Evolutionary conservation across 2,113 vertebrate species (phyloP).

Genomic region (Notiomystis cincta): DNA sequence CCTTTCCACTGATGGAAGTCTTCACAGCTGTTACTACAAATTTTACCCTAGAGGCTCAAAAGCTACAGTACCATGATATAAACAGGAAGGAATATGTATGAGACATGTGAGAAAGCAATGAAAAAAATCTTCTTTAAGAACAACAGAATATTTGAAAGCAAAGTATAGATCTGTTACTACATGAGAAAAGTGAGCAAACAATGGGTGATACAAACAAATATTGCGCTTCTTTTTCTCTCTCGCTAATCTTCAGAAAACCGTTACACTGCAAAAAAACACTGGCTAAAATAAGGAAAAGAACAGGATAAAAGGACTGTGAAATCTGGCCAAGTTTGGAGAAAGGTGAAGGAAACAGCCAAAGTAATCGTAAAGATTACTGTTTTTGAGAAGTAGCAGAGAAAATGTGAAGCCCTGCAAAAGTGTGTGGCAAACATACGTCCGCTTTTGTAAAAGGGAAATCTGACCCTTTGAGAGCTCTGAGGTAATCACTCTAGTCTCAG

Average conservation of each 20-base stretch:
- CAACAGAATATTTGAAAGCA: neutral
- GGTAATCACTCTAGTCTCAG: neutral
- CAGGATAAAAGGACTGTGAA: neutral
- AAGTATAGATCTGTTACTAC: neutral
- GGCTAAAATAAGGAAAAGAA: neutral
- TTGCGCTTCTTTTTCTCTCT: neutral
- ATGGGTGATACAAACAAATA: neutral
- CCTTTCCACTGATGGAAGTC: neutral
- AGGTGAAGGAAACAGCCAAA: neutral
- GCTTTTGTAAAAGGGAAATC: neutral
- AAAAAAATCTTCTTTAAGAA: neutral
- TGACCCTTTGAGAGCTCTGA: neutral
- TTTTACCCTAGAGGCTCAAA: neutral
- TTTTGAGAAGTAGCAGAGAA: neutral
- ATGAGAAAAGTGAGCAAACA: neutral
- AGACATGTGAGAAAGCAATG: neutral
- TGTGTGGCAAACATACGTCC: neutral
- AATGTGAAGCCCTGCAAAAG: neutral
- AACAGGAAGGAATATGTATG: neutral
- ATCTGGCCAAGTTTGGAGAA: neutral
- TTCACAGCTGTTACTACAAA: neutral
- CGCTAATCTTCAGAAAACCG: neutral
- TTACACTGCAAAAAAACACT: neutral
- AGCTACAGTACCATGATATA: neutral
- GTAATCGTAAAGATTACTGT: neutral